Evolutionary conservation across 2,113 vertebrate species (phyloP), one percentile per base, ranked within the genome.

Genomic region (Oplegnathus fasciatus): DNA sequence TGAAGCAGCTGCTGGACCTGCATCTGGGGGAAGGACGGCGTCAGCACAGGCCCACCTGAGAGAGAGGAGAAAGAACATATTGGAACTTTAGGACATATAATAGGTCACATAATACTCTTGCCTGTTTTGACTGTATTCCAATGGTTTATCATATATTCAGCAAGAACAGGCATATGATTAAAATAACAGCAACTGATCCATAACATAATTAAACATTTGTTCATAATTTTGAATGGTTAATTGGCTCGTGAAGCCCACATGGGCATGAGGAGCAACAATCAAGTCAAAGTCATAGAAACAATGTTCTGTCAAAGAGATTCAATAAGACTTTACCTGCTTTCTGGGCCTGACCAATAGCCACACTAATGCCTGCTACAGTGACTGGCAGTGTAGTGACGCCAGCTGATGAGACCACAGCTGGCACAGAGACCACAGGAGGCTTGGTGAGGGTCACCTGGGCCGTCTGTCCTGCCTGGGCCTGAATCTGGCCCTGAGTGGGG

Each of bases 401-500:
- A 13, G 97, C 94, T 10, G 97, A 97, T 0, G 97, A 97, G 6
- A 97, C 97, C 60, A 98, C 97, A 13, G 97, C 94, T 1, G 97
- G 96, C 58, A 98, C 95, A 5, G 97, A 97, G 65, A 98, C 96
- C 71, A 97, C 96, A 0, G 97, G 96, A 68, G 97, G 96, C 83
- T 98, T 98, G 37, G 97, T 97, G 89, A 98, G 92, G 73, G 97
- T 96, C 83, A 98, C 97, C 82, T 98, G 97, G 6, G 97, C 96
- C 1, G 96, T 95, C 82, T 96, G 96, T 0, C 95, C 96, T 9
- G 96, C 86, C 79, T 97, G 97, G 32, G 94, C 92, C 84, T 96
- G 96, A 73, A 97, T 96, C 89, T 96, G 94, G 30, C 96, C 96
- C 87, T 96, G 96, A 28, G 96, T 92, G 87, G 96, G 94, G n/a